Conservation (phyloP, 2,888 invertebrate genomes). For the Ichneumon xanthorius region DNA sequence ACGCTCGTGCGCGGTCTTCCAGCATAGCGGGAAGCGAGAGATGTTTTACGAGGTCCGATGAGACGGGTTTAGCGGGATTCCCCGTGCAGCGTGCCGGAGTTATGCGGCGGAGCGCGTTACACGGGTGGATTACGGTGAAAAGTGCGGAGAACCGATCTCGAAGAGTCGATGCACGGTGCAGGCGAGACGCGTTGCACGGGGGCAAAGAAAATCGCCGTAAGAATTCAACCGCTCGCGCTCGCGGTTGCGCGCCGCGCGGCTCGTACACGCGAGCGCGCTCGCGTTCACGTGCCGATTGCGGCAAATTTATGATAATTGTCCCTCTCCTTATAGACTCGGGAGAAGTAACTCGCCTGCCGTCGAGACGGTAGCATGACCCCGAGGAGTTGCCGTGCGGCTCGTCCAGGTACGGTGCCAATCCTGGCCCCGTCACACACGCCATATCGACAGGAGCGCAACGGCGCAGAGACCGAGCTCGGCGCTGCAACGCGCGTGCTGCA, state of each 20-base stretch:
- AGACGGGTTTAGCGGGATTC: conserved; percentile 3
- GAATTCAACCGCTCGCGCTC: conserved; percentile 68
- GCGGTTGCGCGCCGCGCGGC: conserved; percentile 60
- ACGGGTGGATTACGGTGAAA: neutral
- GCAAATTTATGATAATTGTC: conserved; percentile 82
- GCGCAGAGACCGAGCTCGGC: conserved; percentile 33
- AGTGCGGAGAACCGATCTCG: neutral
- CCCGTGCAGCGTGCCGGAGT: neutral
- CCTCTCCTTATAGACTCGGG: conserved; percentile 66
- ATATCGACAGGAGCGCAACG: conserved; percentile 35
- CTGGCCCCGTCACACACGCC: conserved; percentile 41
- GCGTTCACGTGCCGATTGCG: conserved; percentile 73
- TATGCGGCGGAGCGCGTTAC: neutral
- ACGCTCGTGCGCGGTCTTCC: neutral
- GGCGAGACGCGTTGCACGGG: neutral
- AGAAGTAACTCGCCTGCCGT: conserved; percentile 68
- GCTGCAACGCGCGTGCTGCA: conserved; percentile 15
- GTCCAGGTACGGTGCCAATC: conserved; percentile 37
- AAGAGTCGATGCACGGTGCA: neutral
- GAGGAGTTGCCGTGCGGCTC: conserved; percentile 42
- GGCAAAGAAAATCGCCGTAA: conserved; percentile 40
- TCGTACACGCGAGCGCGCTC: neutral
- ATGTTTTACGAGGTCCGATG: conserved; percentile 16
- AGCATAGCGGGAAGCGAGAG: neutral
- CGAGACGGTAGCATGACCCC: conserved; percentile 42